Evolutionary conservation across 2,113 vertebrate genomes (phyloP), one percentile per base, ranked within the genome.

Genomic region (Anoplopoma fimbria): DNA sequence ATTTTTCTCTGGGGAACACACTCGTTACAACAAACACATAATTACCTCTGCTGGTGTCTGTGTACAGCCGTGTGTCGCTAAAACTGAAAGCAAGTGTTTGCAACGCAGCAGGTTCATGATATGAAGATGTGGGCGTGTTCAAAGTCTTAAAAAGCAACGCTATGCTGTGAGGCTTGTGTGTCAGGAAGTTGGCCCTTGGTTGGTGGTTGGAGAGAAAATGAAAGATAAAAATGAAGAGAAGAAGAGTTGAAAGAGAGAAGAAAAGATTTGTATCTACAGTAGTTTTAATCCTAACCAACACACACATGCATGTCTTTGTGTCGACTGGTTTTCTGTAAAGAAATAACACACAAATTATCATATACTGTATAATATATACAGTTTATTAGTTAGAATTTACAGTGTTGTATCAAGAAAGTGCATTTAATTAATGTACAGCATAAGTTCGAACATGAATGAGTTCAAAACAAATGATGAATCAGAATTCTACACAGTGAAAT

Each of bases 131-230:
- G 74, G 81, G 84, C 0, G 89, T 85, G 87, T 70, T 87, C 73
- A 74, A 64, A 62, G 75, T 76, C 67, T n/a, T 64, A 9, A 31
- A 6, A n/a, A 38, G 36, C 17, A 31, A 19, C n/a, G 1, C n/a
- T 29, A n/a, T 0, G 23, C 27, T 5, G 45, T 47, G 45, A 19
- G n/a, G 34, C 38, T 29, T 13, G 33, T 60, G 55, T 75, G 58
- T 63, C 88, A 94, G 93, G 93, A 94, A 94, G 77, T 79, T 0
- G 31, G 6, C 7, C 17, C 13, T 25, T 13, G 36, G 47, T 23
- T 57, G 29, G 4, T 25, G 1, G 47, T 29, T 0, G 65, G 31
- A 75, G 45, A 31, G 76, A 83, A 55, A 73, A 73, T 55, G 5
- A 79, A 40, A 76, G 29, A 23, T 4, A 63, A 45, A 42, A 25